A percentile compares a stretch with the other conserved stretches of the same genome.
Conservation (phyloP, 1,140 invertebrate genomes). For the Calephelis nemesis region DNA sequence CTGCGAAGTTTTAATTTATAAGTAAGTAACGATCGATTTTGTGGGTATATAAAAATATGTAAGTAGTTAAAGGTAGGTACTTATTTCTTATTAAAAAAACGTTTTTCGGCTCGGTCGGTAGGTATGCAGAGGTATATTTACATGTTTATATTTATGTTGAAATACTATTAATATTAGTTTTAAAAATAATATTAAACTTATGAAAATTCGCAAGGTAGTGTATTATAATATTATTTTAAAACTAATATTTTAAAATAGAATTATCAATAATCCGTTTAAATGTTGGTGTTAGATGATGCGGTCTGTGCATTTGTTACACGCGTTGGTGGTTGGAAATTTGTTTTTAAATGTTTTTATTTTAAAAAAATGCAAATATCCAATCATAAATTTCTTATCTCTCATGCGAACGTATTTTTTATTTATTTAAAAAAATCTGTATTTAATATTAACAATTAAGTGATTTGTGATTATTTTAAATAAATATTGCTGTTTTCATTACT, state of each 20-base stretch:
- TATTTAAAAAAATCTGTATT: neutral
- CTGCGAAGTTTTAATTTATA: slow-evolving; percentile 29
- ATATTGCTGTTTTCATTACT: too few relatives aligned
- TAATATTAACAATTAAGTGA: too few relatives aligned
- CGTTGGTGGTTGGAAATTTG: neutral
- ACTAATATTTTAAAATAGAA: neutral
- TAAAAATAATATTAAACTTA: slow-evolving; percentile 20
- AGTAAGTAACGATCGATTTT: slow-evolving; percentile 31
- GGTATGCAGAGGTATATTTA: slow-evolving; percentile 42
- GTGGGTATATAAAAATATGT: slow-evolving; percentile 25
- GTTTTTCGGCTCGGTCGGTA: slow-evolving; percentile 65
- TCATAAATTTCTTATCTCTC: neutral
- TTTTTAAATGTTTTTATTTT: neutral
- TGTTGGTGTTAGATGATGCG: slow-evolving; percentile 9
- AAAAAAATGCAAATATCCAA: neutral
- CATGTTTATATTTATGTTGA: slow-evolving; percentile 18
- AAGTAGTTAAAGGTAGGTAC: slow-evolving; percentile 42
- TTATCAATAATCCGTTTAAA: neutral
- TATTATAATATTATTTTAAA: too few relatives aligned
- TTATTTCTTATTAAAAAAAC: slow-evolving; percentile 26
- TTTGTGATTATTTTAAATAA: too few relatives aligned
- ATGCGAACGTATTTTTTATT: slow-evolving; percentile 2
- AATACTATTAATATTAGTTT: slow-evolving; percentile 19
- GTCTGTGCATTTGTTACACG: neutral
- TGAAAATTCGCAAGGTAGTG: neutral